Evolutionary conservation across 2,888 invertebrate genomes (phyloP).

Genomic region (Leptinotarsa haldemani): DNA sequence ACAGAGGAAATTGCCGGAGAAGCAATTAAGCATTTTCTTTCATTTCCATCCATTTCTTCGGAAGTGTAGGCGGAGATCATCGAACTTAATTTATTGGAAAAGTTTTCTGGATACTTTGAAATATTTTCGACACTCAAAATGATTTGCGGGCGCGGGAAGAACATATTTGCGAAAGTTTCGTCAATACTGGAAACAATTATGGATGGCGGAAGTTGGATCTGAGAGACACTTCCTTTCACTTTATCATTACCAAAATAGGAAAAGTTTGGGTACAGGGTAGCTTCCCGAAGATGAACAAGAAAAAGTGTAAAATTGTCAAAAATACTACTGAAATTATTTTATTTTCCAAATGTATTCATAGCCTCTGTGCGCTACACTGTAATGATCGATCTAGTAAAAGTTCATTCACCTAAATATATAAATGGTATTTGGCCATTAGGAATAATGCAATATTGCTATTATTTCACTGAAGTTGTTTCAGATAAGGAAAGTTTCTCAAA

Average conservation of each 20-base stretch:
- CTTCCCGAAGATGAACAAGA: too few species aligned
- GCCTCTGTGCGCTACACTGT: too few species aligned
- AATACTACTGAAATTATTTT: too few species aligned
- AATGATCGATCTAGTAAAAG: too few species aligned
- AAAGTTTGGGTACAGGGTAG: background rate
- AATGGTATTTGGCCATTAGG: too few species aligned
- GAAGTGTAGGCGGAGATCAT: slow-evolving; percentile 1
- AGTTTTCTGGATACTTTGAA: slow-evolving; percentile 7
- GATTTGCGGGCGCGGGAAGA: background rate
- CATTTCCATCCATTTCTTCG: background rate
- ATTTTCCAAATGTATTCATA: too few species aligned
- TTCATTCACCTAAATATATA: too few species aligned
- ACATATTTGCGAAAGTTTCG: background rate
- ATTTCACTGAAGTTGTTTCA: too few species aligned
- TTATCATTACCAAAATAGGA: too few species aligned
- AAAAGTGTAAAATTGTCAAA: too few species aligned
- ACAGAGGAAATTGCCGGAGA: background rate
- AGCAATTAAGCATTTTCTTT: slow-evolving; percentile 15
- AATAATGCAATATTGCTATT: too few species aligned
- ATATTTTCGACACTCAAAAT: background rate
- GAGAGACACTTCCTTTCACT: background rate
- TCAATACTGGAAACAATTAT: background rate
- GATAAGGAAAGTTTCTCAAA: too few species aligned
- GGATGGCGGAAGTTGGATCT: background rate
- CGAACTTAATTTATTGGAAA: slow-evolving; percentile 18